A percentile compares a stretch with the other conserved stretches of the same genome.
Conservation (phyloP, 2,797 vertebrate genomes). For the Anguilla marmorata region DNA sequence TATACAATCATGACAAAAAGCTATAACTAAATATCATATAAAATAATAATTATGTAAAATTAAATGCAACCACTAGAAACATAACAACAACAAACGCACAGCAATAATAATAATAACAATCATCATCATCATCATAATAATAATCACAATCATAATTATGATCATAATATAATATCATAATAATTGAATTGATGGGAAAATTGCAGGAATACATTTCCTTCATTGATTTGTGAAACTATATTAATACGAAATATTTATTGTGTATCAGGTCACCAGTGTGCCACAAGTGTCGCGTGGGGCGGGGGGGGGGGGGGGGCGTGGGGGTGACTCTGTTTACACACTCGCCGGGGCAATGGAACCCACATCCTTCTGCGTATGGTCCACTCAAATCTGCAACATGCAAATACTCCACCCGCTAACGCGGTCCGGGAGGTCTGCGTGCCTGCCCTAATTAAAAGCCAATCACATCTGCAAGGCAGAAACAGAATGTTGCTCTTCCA, state of each 20-base stretch:
- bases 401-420: background rate
- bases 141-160: no score
- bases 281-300: background rate
- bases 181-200: no score
- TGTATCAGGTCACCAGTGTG: background rate
- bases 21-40: no score
- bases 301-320: no score
- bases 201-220: no score
- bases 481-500: background rate
- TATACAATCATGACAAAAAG: no score
- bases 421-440: background rate
- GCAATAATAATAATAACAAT: no score
- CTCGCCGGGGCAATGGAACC: background rate
- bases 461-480: background rate
- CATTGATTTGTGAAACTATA: background rate
- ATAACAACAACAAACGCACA: no score
- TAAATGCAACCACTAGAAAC: no score
- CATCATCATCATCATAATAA: no score
- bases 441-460: conserved; percentile 15
- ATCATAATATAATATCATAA: no score
- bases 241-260: background rate
- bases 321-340: background rate
- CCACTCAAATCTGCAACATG: background rate
- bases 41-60: no score
- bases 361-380: background rate